Evolutionary conservation across 2,797 vertebrate species (phyloP).

Genomic region (Spatula clypeata): DNA sequence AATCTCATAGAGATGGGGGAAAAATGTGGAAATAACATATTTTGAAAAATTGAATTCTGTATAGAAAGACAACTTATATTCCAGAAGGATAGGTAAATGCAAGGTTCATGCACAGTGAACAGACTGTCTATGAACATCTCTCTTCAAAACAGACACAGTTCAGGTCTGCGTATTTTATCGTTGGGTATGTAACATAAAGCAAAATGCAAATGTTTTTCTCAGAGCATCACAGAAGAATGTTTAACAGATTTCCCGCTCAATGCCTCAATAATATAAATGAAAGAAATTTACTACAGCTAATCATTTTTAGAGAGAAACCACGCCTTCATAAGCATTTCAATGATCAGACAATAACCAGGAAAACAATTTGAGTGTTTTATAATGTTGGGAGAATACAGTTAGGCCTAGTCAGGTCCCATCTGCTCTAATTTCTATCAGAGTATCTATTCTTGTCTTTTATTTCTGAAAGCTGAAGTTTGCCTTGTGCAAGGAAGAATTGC

Average conservation of each 20-base stretch:
- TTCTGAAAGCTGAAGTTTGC: not conserved
- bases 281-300: not conserved
- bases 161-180: not conserved
- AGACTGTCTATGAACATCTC: not conserved
- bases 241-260: not conserved
- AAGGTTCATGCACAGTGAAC: not conserved
- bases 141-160: not conserved
- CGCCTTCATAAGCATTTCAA: not conserved
- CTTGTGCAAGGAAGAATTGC: not conserved
- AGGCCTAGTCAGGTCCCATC: not conserved
- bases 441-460: not conserved
- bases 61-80: not conserved
- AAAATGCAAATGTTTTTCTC: not conserved
- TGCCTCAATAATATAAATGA: not conserved
- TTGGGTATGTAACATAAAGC: not conserved
- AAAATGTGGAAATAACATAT: not conserved
- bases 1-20: not conserved
- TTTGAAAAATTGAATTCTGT: not conserved
- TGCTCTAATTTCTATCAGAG: not conserved
- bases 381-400: not conserved
- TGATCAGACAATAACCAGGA: not conserved
- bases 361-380: not conserved
- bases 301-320: not conserved
- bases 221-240: not conserved
- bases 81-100: not conserved